phyloP scores from a whole-genome alignment of 1,140 invertebrate genomes.

The Papilio helenus region DNA sequence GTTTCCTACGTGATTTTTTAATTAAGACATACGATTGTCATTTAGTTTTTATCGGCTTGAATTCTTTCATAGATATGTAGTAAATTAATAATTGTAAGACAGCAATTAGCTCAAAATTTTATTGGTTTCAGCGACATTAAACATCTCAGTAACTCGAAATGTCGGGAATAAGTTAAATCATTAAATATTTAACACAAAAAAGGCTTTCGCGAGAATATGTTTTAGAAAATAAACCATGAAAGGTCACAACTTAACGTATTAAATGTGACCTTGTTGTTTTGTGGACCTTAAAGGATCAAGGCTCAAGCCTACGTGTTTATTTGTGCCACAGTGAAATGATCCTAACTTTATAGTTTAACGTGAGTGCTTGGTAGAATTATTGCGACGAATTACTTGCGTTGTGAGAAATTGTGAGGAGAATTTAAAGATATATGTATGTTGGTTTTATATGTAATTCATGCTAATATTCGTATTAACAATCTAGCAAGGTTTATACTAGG shows the following conservation, averaged over 20 bases:
- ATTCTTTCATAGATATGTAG: neutral
- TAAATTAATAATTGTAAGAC: neutral
- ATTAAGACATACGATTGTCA: neutral
- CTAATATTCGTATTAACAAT: too few species aligned
- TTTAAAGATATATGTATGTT: neutral
- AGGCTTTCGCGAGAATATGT: neutral
- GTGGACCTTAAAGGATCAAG: conserved; percentile 7
- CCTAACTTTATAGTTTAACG: neutral
- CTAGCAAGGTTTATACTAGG: too few species aligned
- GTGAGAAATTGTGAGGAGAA: neutral
- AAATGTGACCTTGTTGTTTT: conserved; percentile 22
- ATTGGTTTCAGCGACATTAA: neutral
- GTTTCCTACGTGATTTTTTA: neutral
- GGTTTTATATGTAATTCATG: neutral
- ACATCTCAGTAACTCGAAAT: too few species aligned
- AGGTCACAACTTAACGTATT: neutral
- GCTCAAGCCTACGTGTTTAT: conserved; percentile 7
- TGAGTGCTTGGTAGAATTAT: neutral
- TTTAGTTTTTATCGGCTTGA: neutral
- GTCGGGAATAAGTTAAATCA: neutral
- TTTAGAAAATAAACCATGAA: neutral
- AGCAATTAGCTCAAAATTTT: neutral
- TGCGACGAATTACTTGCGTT: neutral
- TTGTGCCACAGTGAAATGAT: neutral
- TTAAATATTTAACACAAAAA: neutral